phyloP scores from a whole-genome alignment of 2,113 vertebrate species.

The Poeciliopsis retropinna region DNA sequence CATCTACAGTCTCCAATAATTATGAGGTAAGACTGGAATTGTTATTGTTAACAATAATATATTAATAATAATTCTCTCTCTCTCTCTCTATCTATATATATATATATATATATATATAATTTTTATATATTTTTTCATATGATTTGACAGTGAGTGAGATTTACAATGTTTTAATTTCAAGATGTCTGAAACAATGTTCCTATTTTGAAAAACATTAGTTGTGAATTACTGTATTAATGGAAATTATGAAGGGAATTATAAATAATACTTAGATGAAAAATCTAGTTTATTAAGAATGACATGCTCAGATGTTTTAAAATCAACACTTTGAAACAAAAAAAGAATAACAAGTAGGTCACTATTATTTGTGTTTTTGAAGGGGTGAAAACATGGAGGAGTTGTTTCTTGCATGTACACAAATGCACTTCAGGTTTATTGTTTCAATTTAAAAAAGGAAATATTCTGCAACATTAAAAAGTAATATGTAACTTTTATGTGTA shows the following conservation, averaged over 20 bases:
- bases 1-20: slow-evolving; percentile 2
- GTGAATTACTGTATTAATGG: neutral
- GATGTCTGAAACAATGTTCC: neutral
- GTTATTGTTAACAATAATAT: too few species aligned
- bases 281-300: neutral
- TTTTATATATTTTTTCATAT: neutral
- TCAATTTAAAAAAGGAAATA: neutral
- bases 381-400: too few species aligned
- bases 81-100: too few species aligned
- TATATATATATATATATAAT: too few species aligned
- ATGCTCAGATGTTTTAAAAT: neutral
- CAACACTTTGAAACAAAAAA: neutral
- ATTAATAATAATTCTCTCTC: too few species aligned
- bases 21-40: slow-evolving; percentile 22
- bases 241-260: neutral
- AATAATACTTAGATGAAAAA: neutral
- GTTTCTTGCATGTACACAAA: neutral
- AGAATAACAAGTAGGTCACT: neutral
- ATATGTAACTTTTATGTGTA: too few species aligned
- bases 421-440: neutral
- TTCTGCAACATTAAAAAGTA: neutral
- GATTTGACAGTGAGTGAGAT: neutral
- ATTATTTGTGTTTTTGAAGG: too few species aligned
- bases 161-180: neutral
- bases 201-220: neutral